Evolutionary conservation across 2,113 vertebrate genomes (phyloP).

Genomic region (Calypte anna): DNA sequence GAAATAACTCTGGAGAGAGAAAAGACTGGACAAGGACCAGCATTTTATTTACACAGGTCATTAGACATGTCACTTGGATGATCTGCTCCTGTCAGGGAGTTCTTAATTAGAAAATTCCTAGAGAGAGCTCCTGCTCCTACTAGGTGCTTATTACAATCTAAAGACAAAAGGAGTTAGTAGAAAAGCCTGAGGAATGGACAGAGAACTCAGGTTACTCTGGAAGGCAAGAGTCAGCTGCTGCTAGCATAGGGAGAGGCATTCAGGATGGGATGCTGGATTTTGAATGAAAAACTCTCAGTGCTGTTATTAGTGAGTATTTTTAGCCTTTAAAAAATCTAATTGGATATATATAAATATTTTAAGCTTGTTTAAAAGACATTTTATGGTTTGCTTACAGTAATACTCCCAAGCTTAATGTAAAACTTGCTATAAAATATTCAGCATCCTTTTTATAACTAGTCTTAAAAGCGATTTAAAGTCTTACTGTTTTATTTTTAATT

Average conservation of each 20-base stretch:
- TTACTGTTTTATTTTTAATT: slow-evolving; percentile 69
- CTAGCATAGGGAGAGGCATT: background rate
- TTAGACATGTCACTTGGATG: slow-evolving; percentile 50
- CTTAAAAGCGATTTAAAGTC: slow-evolving; percentile 67
- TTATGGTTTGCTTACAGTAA: slow-evolving; percentile 65
- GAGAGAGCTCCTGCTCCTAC: slow-evolving; percentile 50
- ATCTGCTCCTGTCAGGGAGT: slow-evolving; percentile 69
- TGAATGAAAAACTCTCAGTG: slow-evolving; percentile 75
- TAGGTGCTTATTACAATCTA: slow-evolving; percentile 68
- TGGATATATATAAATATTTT: slow-evolving; percentile 56
- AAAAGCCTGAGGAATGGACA: slow-evolving; percentile 28
- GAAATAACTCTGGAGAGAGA: slow-evolving; percentile 50
- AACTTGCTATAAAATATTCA: slow-evolving; percentile 71
- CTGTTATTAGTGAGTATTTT: slow-evolving; percentile 79
- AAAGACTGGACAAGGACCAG: slow-evolving; percentile 57
- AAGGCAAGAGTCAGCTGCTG: slow-evolving; percentile 33
- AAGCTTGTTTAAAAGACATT: slow-evolving; percentile 48
- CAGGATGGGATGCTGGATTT: slow-evolving; percentile 75
- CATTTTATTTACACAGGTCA: slow-evolving; percentile 72
- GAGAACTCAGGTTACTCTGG: slow-evolving; percentile 24
- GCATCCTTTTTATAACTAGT: slow-evolving; percentile 57
- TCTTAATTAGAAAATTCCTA: slow-evolving; percentile 83
- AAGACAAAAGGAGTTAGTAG: slow-evolving; percentile 46
- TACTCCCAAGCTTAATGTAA: slow-evolving; percentile 59
- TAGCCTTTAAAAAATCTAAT: slow-evolving; percentile 42